Evolutionary conservation across 2,888 invertebrate genomes (phyloP).

Genomic region (Lithophane leautieri): DNA sequence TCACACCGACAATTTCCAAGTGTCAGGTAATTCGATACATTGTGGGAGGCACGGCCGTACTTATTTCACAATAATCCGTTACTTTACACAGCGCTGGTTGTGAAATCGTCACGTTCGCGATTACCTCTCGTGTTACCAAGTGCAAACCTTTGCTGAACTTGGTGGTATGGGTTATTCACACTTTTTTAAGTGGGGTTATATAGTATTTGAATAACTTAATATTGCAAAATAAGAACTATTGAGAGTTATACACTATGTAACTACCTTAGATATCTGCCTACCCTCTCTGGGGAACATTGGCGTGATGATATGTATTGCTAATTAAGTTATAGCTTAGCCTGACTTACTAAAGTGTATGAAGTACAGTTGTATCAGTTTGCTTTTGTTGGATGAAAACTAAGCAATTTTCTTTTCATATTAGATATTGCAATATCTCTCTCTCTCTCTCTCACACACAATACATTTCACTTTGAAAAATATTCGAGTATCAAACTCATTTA

Average conservation of each 20-base stretch:
- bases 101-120: slow-evolving; percentile 32
- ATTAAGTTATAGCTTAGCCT: neutral
- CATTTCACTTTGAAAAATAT: neutral
- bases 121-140: slow-evolving; percentile 41
- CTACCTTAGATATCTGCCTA: neutral
- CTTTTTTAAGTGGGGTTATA: too few relatives aligned
- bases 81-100: slow-evolving; percentile 44
- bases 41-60: slow-evolving; percentile 4
- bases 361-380: neutral
- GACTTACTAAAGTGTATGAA: neutral
- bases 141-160: slow-evolving; percentile 6
- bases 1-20: slow-evolving; percentile 9
- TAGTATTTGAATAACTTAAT: neutral
- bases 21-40: slow-evolving; percentile 45
- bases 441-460: neutral
- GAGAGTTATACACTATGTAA: neutral
- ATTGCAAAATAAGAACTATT: neutral
- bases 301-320: neutral
- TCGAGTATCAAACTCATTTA: neutral
- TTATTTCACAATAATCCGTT: slow-evolving; percentile 52
- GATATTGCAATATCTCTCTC: neutral
- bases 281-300: too few relatives aligned
- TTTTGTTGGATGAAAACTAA: neutral
- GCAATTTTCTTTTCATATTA: neutral
- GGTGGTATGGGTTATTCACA: neutral